A percentile compares a stretch with the other conserved stretches of the same genome.
Evolutionary conservation across 2,888 invertebrate species (phyloP).

Genomic region (Boloria euphrosyne): DNA sequence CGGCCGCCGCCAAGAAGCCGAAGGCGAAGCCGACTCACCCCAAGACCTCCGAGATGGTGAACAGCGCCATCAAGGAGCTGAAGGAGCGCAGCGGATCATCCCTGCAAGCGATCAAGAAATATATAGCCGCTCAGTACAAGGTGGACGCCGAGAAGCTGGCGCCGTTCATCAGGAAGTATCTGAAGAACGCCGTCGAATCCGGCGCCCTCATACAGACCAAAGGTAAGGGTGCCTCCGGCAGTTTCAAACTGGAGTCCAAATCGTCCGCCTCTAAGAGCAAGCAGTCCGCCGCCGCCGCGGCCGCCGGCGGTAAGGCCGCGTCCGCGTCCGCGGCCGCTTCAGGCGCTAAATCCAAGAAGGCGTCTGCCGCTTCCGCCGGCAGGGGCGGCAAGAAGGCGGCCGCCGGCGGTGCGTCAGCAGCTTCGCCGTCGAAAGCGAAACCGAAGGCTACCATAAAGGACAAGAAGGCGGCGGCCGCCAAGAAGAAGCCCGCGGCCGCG

Average conservation of each 20-base stretch:
- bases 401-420: conserved; percentile 42
- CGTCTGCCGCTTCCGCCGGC: conserved; percentile 40
- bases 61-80: conserved; percentile 47
- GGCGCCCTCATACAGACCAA: conserved; percentile 81
- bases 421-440: conserved; percentile 43
- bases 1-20: conserved; percentile 33
- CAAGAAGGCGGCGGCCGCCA: conserved; percentile 50
- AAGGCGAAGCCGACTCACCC: conserved; percentile 36
- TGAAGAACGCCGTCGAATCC: conserved; percentile 80
- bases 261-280: conserved; percentile 42
- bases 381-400: conserved; percentile 28
- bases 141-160: conserved; percentile 69
- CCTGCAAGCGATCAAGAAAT: conserved; percentile 83
- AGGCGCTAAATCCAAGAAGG: conserved; percentile 38
- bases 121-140: conserved; percentile 82
- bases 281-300: conserved; percentile 38
- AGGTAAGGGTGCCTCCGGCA: conserved; percentile 79
- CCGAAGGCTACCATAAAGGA: conserved; percentile 41
- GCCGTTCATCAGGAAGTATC: conserved; percentile 80
- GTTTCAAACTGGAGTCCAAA: conserved; percentile 62
- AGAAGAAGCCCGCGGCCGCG: conserved; percentile 45
- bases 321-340: conserved; percentile 41
- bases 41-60: conserved; percentile 33
- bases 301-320: conserved; percentile 44
- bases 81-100: conserved; percentile 82